These are phyloP conservation scores for Lagria hirta DNA, from an alignment of 2,888 invertebrate genomes.

Conservation along the genomic window DNA sequence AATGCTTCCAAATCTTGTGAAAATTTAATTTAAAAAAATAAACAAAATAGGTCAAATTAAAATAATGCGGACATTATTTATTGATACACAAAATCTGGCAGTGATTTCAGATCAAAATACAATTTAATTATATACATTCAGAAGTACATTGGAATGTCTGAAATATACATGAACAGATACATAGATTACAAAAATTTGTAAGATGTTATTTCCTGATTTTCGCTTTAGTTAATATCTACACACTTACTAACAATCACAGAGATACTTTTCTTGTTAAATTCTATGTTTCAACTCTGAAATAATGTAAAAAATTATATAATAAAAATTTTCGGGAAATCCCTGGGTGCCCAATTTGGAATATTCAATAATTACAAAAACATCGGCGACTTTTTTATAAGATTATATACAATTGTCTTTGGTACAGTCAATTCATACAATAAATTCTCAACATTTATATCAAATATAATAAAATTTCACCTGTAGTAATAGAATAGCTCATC, in stretches of 20 bases:
- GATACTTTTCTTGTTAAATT: conserved; percentile 43
- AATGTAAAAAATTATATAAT: conserved; percentile 21
- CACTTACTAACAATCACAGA: conserved; percentile 53
- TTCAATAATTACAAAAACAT: conserved; percentile 35
- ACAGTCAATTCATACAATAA: conserved; percentile 46
- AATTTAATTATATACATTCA: conserved; percentile 51
- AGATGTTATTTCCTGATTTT: conserved; percentile 31
- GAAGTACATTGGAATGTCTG: conserved; percentile 52
- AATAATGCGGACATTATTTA: conserved; percentile 46
- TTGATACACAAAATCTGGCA: conserved; percentile 52
- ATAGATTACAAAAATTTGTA: conserved; percentile 45
- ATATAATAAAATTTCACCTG: conserved; percentile 50
- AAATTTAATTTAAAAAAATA: no score
- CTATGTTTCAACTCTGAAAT: conserved; percentile 28
- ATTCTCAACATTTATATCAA: conserved; percentile 51
- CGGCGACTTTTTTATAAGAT: conserved; percentile 34
- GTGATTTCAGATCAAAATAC: conserved; percentile 53
- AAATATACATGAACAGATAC: conserved; percentile 49
- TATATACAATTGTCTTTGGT: conserved; percentile 50
- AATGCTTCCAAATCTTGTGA: no score
- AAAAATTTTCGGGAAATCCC: conserved; percentile 16
- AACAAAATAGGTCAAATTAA: conserved; percentile 21
- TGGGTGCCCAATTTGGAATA: conserved; percentile 12
- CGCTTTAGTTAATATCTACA: conserved; percentile 41
- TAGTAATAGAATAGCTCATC: conserved; percentile 43